Evolutionary conservation across 2,888 invertebrate genomes (phyloP).

Genomic region (Candidula unifasciata): DNA sequence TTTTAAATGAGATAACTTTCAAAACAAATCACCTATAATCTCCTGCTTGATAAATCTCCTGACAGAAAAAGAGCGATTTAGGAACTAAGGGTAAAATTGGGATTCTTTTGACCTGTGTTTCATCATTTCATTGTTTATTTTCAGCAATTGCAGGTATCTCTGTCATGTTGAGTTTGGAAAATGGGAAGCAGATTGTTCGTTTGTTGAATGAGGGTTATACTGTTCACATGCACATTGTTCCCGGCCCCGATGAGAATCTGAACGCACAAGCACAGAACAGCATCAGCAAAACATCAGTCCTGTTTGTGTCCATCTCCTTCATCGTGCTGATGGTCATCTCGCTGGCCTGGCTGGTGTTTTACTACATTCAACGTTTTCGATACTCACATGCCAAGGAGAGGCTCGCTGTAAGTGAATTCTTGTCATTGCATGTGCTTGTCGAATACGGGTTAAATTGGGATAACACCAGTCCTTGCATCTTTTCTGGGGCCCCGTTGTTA

Average conservation of each 20-base stretch:
- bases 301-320: conserved; percentile 96
- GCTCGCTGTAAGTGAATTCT: conserved; percentile 85
- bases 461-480: too few relatives aligned
- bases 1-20: neutral
- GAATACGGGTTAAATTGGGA: too few relatives aligned
- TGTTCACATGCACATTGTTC: conserved; percentile 38
- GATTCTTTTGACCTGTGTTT: too few relatives aligned
- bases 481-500: too few relatives aligned
- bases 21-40: neutral
- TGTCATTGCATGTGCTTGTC: too few relatives aligned
- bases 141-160: conserved; percentile 24
- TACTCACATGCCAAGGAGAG: conserved; percentile 96
- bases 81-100: too few relatives aligned
- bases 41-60: neutral
- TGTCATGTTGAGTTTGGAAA: conserved; percentile 32
- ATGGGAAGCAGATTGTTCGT: conserved; percentile 33
- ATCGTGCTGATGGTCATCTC: conserved; percentile 96
- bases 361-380: conserved; percentile 95
- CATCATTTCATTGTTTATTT: neutral
- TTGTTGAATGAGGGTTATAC: conserved; percentile 19
- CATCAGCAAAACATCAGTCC: conserved; percentile 88
- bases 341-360: conserved; percentile 95
- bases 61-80: too few relatives aligned
- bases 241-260: conserved; percentile 3
- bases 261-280: conserved; percentile 50